Percentiles rank a stretch among this genome's conserved stretches.
Evolutionary conservation across 2,797 vertebrate species (phyloP).

Genomic region (Sebastes trivittatus): DNA sequence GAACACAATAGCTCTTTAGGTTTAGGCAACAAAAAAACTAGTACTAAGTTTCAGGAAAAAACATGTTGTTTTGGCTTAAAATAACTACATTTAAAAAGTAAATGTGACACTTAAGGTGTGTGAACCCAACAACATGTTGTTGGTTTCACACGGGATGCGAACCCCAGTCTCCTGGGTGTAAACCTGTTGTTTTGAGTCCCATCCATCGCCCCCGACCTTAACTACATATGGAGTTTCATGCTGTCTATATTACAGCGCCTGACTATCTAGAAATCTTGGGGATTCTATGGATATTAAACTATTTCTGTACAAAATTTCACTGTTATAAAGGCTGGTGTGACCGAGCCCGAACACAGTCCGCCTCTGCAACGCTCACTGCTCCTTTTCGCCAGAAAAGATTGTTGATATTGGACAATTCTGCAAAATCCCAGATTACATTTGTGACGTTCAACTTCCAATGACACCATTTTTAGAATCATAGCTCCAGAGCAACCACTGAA

Average conservation of each 20-base stretch:
- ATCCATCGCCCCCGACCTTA: too few relatives aligned
- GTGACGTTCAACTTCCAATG: background rate
- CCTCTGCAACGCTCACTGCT: background rate
- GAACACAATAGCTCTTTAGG: too few relatives aligned
- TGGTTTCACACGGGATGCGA: fast-evolving
- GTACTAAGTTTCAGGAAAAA: too few relatives aligned
- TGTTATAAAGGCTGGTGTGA: background rate
- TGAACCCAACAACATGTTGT: too few relatives aligned
- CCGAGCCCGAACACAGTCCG: background rate
- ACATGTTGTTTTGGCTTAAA: too few relatives aligned
- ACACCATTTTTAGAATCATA: background rate
- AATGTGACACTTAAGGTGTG: too few relatives aligned
- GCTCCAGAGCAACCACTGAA: background rate
- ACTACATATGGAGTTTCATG: too few relatives aligned
- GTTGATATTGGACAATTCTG: background rate
- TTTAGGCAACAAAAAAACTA: too few relatives aligned
- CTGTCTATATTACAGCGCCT: too few relatives aligned
- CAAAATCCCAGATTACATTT: background rate
- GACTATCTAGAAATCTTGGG: background rate
- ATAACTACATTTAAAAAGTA: too few relatives aligned
- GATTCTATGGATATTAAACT: background rate
- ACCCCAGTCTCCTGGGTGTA: fast-evolving
- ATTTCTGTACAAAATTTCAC: background rate
- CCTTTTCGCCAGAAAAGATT: background rate
- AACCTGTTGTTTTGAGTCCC: too few relatives aligned